Base-by-base conservation (phyloP, 1,140 invertebrate genomes). In the Antheraea pernyi region DNA sequence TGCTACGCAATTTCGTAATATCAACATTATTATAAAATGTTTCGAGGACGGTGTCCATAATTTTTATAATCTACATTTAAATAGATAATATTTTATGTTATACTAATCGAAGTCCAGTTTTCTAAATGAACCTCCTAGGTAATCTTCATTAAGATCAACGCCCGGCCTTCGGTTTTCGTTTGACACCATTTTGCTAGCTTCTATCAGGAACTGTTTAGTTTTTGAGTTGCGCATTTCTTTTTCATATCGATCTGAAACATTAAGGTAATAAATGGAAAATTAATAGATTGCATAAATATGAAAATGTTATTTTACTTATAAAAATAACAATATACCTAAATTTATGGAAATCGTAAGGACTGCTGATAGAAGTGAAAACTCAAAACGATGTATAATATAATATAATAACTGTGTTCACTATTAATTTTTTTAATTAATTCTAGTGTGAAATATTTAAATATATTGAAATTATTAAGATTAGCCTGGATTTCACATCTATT, bases 111-210 rank as follows among this genome's bases (percentile, higher is more conserved):
- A 76, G 59, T 79, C 79, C 18, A 82, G 65, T 62, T 82, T 81
- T 59, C 82, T 83, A 60, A 85, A 85, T 13, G 83, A 83, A 19
- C 83, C 83, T 8, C 74, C 76, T 18, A 85, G 61, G 30, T 72
- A 78, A 19, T 85, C 77, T 22, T 77, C 79, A 16, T n/a, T 74
- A 46, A 72, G 70, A 30, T 77, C 67, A 11, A 67, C 39, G 8
- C 66, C 63, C 0, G 76, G 76, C 48, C 76, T 59, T 22, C 66
- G 68, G 53, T 67, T 74, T 65, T 82, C 80, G 46, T 82, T 70
- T 11, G 80, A 82, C 13, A 80, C 65, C 58, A 81, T 65, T 53
- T 83, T 77, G 65, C 77, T 79, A 18, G 76, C 77, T 10, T 77
- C 75, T 58, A 83, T 59, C 7, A 85, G 67, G 37, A 74, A 68